A percentile compares a stretch with the other conserved stretches of the same genome.
These are phyloP conservation scores for Tinea semifulvella DNA, from an alignment of 2,888 invertebrate genomes.

Conservation along the genomic window DNA sequence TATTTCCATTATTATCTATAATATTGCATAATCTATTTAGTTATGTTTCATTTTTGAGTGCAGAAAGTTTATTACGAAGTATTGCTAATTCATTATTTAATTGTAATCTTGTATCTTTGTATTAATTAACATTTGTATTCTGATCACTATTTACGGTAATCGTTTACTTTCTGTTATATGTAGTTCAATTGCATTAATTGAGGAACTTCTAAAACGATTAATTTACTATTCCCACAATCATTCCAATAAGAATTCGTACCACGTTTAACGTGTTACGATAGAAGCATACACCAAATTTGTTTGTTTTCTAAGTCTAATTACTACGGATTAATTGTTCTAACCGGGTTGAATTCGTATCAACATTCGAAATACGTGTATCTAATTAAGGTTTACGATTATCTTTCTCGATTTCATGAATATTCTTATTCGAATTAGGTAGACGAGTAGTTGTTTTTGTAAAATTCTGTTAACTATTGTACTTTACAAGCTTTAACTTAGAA, in stretches of 20 bases:
- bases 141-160: not conserved
- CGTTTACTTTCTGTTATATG: not conserved
- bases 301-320: slow-evolving; percentile 41
- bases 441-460: too few relatives aligned
- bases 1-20: too few relatives aligned
- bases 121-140: too few relatives aligned
- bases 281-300: slow-evolving; percentile 36
- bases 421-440: slow-evolving; percentile 4
- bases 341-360: not conserved
- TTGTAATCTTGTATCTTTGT: too few relatives aligned
- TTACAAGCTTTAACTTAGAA: too few relatives aligned
- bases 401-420: not conserved
- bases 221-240: slow-evolving; percentile 29
- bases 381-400: slow-evolving; percentile 13
- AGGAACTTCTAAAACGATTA: slow-evolving; percentile 2
- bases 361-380: slow-evolving; percentile 1
- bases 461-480: too few relatives aligned
- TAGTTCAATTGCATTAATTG: not conserved
- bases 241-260: slow-evolving; percentile 28
- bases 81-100: not conserved
- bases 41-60: too few relatives aligned
- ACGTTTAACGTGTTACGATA: slow-evolving; percentile 38
- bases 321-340: slow-evolving; percentile 31
- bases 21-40: too few relatives aligned
- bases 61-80: not conserved